Base-by-base conservation (phyloP, 2,888 invertebrate genomes). In the Boloria euphrosyne region DNA sequence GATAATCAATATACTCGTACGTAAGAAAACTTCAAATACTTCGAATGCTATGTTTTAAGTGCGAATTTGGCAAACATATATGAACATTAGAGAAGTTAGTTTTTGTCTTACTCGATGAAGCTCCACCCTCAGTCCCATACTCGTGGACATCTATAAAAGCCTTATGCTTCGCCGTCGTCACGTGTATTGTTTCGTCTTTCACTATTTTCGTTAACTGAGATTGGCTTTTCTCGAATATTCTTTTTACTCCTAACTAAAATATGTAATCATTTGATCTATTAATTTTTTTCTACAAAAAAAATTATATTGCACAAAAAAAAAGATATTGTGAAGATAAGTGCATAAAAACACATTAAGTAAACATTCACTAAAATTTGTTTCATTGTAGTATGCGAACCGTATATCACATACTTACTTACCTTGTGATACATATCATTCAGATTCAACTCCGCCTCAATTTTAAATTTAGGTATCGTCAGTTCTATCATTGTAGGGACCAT, bases 111-210 rank as follows among this genome's bases (percentile, higher is more conserved):
- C 96, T 95, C 71, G 95, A 95, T 7, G 95, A 95, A 7, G 96
- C 96, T 31, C 96, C 94, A 2, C 95, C 96, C 79, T 96, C 95
- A 2, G 96, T 95, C 0, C 97, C 97, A 74, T 94, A 93, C 80
- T 97, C 97, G 78, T 95, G 95, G 0, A 97, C 95, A 77, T 96
- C 95, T 74, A 97, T 95, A 73, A 95, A 94, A 3, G 96, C 95
- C 82, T 96, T 97, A 75, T 97, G 97, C 16, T 95, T 79, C 2
- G 95, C 95, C 76, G 94, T 93, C 53, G 93, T 91, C 0, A 97
- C 93, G 54, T 75, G 76, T 0, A 97, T 77, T 0, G 79, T 78
- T 27, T 85, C 79, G 3, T 80, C 69, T 52, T 74, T 93, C 74
- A 76, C 95, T 89, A 70, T 94, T 91, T 62, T 86, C 80, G 74